Base-by-base conservation (phyloP, 2,113 vertebrate species). In the Clarias batrachus region DNA sequence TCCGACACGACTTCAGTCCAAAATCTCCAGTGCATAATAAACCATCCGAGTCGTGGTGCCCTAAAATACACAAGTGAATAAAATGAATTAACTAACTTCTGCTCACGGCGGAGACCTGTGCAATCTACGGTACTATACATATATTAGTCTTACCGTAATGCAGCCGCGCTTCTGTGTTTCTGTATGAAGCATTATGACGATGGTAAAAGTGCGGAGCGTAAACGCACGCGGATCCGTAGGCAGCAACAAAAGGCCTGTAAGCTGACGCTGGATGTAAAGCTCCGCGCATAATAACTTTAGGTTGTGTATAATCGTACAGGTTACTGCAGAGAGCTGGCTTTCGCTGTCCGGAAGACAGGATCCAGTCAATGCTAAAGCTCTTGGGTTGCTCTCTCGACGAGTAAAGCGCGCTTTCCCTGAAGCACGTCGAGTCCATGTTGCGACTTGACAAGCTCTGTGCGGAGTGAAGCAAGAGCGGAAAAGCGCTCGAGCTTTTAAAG, bases 331-430 rank as follows among this genome's bases (percentile, higher is more conserved):
- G 13, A 33, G 9, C 6, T 23, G 84, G 37, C 33, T 88, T 63
- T 56, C 81, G 52, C 13, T 73, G 63, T 59, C 70, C 52, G 17
- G 60, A 60, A 27, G 83, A 87, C 19, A 89, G 85, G 33, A 89
- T 90, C 33, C 81, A 89, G 4, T 91, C 89, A 37, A 87, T 90
- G 48, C 89, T 91, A 83, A 88, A 87, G 68, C 57, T 81, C 54
- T 84, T 90, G 13, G 54, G 80, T 41, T 63, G 33, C 68, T 23
- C 81, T 14, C 59, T 59, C 4, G 70, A 52, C 68, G 85, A 60
- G 13, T 66, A 66, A 66, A 25, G 81, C 10, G 77, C 56, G 37
- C 78, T 4, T 56, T 21, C 57, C 57, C 33, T 33, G 70, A 77
- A 48, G 12, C 62, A 73, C 41, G 80, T 70, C 25, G 86, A 74